Evolutionary conservation across 2,113 vertebrate species (phyloP), one percentile per base, ranked within the genome.

Genomic region (Anhinga rufa): DNA sequence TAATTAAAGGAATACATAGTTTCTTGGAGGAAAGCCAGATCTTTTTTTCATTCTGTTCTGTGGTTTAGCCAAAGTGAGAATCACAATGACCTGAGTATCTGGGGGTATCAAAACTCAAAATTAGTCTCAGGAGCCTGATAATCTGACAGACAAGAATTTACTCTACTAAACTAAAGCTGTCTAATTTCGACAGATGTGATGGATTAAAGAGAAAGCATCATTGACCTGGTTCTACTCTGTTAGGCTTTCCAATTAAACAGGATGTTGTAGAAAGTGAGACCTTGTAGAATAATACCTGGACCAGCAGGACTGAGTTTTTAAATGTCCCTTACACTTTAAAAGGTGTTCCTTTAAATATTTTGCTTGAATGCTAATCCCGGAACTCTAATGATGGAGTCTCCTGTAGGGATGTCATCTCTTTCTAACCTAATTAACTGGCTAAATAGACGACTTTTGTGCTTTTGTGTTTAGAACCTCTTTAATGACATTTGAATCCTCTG

Each of bases 211-310:
- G 95, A 79, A 82, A 94, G 81, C 87, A 57, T 75, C 94, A 74
- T 28, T 98, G 98, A 97, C 97, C 97, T 49, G 68, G 76, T 96
- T 98, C 91, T 13, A 51, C 94, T 97, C 97, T 78, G 65, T 95
- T 97, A 94, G 94, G 48, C 88, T 98, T 97, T 96, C 86, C 92
- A 97, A 82, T 98, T 97, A 97, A 97, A 96, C 86, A 93, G 85
- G 85, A 31, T 95, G 88, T 49, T 93, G 86, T 87, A 71, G 97
- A 88, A 95, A 96, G 93, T 3, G 14, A 97, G 92, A 96, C 97
- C 89, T 96, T 92, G 60, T 90, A 84, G 54, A 60, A 58, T 69
- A 71, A 61, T 77, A 93, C 93, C 95, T 62, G 83, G 77, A 57
- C 88, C 83, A 91, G 68, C 61, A 55, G 71, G 61, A 40, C 90